Conservation (phyloP, 2,113 vertebrate species). For the Recurvirostra avosetta region DNA sequence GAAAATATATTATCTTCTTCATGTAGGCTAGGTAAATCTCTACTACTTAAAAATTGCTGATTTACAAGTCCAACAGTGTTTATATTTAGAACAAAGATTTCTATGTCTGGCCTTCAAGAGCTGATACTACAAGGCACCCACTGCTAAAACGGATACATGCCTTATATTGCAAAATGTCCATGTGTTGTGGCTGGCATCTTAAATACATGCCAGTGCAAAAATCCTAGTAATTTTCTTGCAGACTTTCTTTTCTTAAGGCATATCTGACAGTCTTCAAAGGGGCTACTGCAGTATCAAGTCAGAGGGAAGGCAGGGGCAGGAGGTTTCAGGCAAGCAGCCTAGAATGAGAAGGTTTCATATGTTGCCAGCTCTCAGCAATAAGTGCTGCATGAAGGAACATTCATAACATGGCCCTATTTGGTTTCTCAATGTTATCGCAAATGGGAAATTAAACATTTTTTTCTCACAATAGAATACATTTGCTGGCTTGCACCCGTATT, state of each 20-base stretch:
- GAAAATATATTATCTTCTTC: not conserved
- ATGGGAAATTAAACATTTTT: slow-evolving; percentile 40
- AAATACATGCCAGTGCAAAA: not conserved
- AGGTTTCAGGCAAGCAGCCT: slow-evolving; percentile 6
- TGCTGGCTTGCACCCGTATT: not conserved
- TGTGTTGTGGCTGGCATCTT: not conserved
- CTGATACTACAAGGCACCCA: not conserved
- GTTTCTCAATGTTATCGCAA: slow-evolving; percentile 24
- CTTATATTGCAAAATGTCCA: not conserved
- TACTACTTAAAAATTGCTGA: not conserved
- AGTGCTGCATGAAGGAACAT: not conserved
- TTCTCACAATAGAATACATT: slow-evolving; percentile 10
- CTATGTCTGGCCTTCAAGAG: not conserved
- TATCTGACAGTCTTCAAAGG: not conserved
- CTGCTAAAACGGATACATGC: not conserved
- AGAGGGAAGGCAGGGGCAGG: not conserved
- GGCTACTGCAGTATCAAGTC: not conserved
- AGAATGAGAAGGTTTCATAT: not conserved
- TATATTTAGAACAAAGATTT: not conserved
- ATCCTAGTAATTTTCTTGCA: not conserved
- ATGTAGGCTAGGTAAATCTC: not conserved
- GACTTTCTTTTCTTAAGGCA: not conserved
- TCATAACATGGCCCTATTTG: not conserved
- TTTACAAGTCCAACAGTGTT: not conserved
- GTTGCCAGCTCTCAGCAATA: not conserved